Base-by-base conservation (phyloP, 2,113 vertebrate species). In the Zootoca vivipara region DNA sequence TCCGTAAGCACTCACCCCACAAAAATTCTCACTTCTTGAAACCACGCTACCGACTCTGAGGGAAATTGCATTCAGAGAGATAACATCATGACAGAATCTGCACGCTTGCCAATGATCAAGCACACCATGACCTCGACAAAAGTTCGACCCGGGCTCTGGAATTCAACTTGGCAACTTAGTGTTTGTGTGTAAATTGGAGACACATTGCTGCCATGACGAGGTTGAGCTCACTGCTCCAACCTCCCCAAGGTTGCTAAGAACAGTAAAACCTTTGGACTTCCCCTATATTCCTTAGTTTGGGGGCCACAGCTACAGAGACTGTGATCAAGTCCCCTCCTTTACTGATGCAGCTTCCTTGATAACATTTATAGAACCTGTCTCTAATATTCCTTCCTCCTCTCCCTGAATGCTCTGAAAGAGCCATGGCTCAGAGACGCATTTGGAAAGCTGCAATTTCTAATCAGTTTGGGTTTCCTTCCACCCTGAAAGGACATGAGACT, bases 241-340 rank as follows among this genome's bases (percentile, higher is more conserved):
- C 1, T 38, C 52, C 64, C 30, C 56, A 13, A 4, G 35, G 20
- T 40, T 70, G 58, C 30, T 22, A 65, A 42, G 56, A 75, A 65
- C 28, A 82, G 42, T 77, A 26, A 56, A 52, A 30, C n/a, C 80
- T 56, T 52, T 58, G 35, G 64, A 46, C 33, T 33, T 28, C 42
- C 10, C 58, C 56, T 42, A 26, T 67, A 9, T 69, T 58, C 62
- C 78, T 70, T 86, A 78, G 84, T 62, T 24, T 52, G n/a, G 28
- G 13, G 67, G 78, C 78, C 69, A 82, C 30, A 81, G 69, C 78
- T 82, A 52, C n/a, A 69, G 42, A 86, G 89, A 86, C 84, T 58
- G 42, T 82, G 69, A 89, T 24, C 58, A 89, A 86, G 86, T 77
- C 84, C 40, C 26, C 85, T 40, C 83, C 78, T 77, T 42, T 58